A percentile compares a stretch with the other conserved stretches of the same genome.
These are phyloP conservation scores for Drosophila demipolita DNA, from an alignment of 2,888 invertebrate species.

Conservation along the genomic window DNA sequence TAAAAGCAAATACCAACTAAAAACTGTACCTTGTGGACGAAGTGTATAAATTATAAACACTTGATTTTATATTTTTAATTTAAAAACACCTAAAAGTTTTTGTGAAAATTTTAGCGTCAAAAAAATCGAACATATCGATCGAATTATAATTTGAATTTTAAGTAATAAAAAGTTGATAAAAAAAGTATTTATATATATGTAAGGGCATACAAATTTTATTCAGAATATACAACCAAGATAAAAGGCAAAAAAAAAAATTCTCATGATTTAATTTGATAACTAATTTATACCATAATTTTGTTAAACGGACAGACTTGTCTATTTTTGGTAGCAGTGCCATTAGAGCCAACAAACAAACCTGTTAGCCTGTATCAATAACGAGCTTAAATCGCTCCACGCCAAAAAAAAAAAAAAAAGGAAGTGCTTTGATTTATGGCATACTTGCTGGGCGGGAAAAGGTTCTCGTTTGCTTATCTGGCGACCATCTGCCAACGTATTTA, in stretches of 20 bases:
- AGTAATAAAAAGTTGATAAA: not conserved
- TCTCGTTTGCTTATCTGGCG: slow-evolving; percentile 57
- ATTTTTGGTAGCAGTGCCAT: slow-evolving; percentile 38
- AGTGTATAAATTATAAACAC: not conserved
- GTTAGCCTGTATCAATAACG: slow-evolving; percentile 72
- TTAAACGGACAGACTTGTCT: slow-evolving; percentile 1
- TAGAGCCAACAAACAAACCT: slow-evolving; percentile 61
- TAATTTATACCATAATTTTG: slow-evolving; percentile 26
- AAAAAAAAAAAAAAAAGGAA: slow-evolving; percentile 23
- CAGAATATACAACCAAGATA: not conserved
- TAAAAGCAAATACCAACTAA: not conserved
- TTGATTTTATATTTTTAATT: not conserved
- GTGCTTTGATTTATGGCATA: slow-evolving; percentile 68
- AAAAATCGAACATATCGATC: not conserved
- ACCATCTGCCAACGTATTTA: slow-evolving; percentile 64
- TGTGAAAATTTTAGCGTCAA: no score
- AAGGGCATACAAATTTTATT: not conserved
- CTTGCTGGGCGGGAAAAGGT: slow-evolving; percentile 32
- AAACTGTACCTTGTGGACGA: not conserved
- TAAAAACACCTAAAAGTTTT: not conserved
- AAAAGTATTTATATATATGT: no score
- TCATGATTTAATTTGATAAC: slow-evolving; percentile 16
- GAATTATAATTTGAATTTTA: not conserved
- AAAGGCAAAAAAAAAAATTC: not conserved
- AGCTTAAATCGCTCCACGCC: slow-evolving; percentile 53